Base-by-base conservation (phyloP, 2,113 vertebrate species). In the Acrocephalus arundinaceus region DNA sequence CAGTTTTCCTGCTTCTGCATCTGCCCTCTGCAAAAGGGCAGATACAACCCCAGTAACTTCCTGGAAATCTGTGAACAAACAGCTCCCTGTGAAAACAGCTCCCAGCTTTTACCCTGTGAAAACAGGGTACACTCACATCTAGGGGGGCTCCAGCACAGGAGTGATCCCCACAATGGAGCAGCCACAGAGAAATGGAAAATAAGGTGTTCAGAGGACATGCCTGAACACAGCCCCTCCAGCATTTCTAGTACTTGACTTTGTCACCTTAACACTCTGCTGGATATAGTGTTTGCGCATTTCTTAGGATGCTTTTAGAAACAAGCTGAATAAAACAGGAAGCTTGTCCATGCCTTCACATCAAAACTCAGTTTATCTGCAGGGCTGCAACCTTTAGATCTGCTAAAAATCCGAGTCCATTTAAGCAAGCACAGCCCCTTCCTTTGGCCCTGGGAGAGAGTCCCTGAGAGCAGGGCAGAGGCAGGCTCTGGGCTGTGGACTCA, bases 301-400 rank as follows among this genome's bases (percentile, higher is more conserved):
- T 90, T 61, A n/a, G 45, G 54, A 58, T 55, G 86, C 30, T 95
- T 92, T 92, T 67, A 94, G 73, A 93, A 89, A 70, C 79, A 73
- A 87, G 73, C 28, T 89, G 79, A 95, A 89, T 71, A 93, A 92
- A 97, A 65, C 57, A 90, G 51, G 72, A 94, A 93, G 77, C 76
- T 70, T 88, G 88, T 90, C 73, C 49, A 14, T 78, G 73, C 88
- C 92, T 85, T 89, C 92, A 78, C 80, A 65, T 93, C 86, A 90
- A 83, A 83, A 74, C n/a, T 72, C 71, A 46, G 68, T 35, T 84
- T 73, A 61, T 93, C 48, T 72, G 41, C 1, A 0, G 41, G 83
- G 80, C 49, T 92, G 86, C 57, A 78, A 66, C 62, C 57, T 92
- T 76, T 68, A 65, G n/a, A 61, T 55, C 45, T 2, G 3, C 49